Evolutionary conservation across 2,113 vertebrate genomes (phyloP).

Genomic region (Vidua macroura): DNA sequence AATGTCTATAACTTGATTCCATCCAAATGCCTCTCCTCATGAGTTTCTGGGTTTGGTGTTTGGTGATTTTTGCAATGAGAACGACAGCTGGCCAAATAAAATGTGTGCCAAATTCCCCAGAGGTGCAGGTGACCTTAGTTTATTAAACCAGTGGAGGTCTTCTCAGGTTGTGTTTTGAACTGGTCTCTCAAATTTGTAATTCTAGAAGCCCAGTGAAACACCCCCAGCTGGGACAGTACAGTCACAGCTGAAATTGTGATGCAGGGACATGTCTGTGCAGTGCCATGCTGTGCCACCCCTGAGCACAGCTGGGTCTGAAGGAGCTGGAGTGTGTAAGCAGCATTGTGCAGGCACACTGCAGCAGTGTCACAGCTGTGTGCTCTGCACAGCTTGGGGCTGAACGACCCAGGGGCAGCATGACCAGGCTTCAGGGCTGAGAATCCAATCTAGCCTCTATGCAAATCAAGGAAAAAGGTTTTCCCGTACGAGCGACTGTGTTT

Average conservation of each 20-base stretch:
- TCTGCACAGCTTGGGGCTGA: neutral
- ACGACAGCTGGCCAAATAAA: neutral
- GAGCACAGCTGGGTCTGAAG: constrained; percentile 6
- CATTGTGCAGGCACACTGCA: constrained; percentile 22
- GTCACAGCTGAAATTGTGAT: neutral
- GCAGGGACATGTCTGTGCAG: neutral
- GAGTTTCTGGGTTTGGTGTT: neutral
- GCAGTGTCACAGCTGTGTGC: neutral
- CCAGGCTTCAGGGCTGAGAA: neutral
- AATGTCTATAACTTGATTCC: neutral
- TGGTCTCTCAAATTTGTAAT: neutral
- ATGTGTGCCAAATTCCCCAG: neutral
- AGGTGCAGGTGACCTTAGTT: neutral
- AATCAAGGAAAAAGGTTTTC: neutral
- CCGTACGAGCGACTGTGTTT: neutral
- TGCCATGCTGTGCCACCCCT: neutral
- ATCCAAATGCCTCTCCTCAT: neutral
- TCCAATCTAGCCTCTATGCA: neutral
- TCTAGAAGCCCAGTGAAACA: neutral
- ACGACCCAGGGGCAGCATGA: neutral
- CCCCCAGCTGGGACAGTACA: neutral
- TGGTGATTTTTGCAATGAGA: neutral
- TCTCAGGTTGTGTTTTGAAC: neutral
- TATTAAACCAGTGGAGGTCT: neutral
- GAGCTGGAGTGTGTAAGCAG: constrained; percentile 10